Evolutionary conservation across 2,888 invertebrate genomes (phyloP).

Genomic region (Caenorhabditis sp.): DNA sequence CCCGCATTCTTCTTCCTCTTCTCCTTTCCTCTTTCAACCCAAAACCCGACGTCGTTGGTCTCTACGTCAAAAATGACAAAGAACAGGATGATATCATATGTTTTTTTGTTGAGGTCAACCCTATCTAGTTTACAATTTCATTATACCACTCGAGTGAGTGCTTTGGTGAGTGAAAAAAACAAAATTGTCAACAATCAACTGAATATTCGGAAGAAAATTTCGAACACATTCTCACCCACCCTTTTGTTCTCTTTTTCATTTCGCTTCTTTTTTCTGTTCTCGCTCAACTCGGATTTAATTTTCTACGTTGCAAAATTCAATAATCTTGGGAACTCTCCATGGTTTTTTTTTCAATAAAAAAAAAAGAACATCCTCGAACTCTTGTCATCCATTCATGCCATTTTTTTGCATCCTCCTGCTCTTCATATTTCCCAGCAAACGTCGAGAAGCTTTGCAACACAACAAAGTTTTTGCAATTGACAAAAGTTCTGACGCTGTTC

Average conservation of each 20-base stretch:
- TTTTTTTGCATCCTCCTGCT: not conserved
- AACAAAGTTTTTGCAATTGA: slow-evolving; percentile 36
- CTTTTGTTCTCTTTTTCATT: not conserved
- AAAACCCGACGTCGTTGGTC: slow-evolving; percentile 20
- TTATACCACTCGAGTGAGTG: slow-evolving; percentile 23
- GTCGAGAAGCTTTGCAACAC: slow-evolving; percentile 38
- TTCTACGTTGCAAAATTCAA: not conserved
- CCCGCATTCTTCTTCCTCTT: not conserved
- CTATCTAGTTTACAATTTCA: slow-evolving; percentile 48
- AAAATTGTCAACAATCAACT: slow-evolving; percentile 4
- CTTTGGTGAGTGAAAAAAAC: slow-evolving; percentile 10
- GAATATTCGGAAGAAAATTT: too few species aligned
- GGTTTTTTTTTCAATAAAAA: not conserved
- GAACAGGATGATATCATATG: slow-evolving; percentile 59
- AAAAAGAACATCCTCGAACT: not conserved
- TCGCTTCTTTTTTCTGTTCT: not conserved
- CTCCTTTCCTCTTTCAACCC: not conserved
- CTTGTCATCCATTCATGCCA: slow-evolving; percentile 22
- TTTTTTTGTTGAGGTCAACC: slow-evolving; percentile 25
- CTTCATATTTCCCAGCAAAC: slow-evolving; percentile 13
- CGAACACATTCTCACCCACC: too few species aligned
- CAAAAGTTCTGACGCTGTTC: slow-evolving; percentile 54
- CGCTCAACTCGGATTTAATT: slow-evolving; percentile 16
- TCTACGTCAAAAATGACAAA: slow-evolving; percentile 36
- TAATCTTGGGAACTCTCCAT: not conserved